Percentiles rank a stretch among this genome's conserved stretches.
Conservation (phyloP, 2,797 vertebrate genomes). For the Prionace glauca region DNA sequence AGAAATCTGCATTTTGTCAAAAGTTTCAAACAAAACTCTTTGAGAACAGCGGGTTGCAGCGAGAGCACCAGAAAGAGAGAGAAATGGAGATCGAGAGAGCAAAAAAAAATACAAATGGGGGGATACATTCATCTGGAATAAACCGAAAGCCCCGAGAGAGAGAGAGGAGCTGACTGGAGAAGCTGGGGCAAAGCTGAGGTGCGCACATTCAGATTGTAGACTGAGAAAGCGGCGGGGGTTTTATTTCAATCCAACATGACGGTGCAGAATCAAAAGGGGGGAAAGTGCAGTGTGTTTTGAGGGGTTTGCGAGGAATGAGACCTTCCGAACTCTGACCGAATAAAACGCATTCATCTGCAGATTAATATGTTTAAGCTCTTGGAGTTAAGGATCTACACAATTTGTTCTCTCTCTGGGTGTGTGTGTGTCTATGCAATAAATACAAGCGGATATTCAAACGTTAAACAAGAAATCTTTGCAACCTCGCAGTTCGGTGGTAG, state of each 20-base stretch:
- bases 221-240: neutral
- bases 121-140: neutral
- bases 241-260: no score
- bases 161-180: neutral
- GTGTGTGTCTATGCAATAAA: neutral
- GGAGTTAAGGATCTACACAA: neutral
- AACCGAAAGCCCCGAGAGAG: neutral
- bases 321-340: no score
- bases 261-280: neutral
- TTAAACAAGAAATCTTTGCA: neutral
- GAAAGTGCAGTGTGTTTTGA: neutral
- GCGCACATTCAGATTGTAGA: neutral
- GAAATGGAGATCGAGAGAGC: no score
- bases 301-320: neutral
- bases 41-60: neutral
- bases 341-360: neutral
- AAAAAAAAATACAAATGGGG: no score
- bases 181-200: neutral
- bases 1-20: slow-evolving; percentile 15
- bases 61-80: neutral
- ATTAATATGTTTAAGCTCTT: neutral
- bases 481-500: neutral
- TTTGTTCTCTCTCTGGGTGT: neutral
- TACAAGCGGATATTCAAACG: neutral
- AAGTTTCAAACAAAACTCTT: neutral